These are phyloP conservation scores for Aleiodes alternator DNA, from an alignment of 2,888 invertebrate genomes.

Conservation along the genomic window DNA sequence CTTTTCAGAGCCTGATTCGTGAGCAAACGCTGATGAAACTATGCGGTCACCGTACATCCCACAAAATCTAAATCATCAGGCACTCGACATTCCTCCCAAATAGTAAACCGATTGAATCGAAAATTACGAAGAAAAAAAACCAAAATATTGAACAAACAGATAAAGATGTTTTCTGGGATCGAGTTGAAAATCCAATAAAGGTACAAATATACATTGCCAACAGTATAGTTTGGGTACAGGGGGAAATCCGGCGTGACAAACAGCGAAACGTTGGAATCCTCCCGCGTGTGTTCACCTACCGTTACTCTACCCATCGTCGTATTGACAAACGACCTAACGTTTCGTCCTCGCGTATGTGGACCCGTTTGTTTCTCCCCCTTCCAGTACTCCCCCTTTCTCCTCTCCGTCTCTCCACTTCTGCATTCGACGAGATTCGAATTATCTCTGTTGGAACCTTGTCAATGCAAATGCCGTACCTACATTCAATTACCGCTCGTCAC, in stretches of 20 bases:
- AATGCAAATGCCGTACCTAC: slow-evolving; percentile 74
- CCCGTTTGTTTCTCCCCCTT: slow-evolving; percentile 45
- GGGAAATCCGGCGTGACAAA: slow-evolving; percentile 61
- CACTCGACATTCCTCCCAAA: not conserved
- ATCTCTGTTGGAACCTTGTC: slow-evolving; percentile 74
- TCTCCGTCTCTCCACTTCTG: slow-evolving; percentile 56
- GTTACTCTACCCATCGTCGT: slow-evolving; percentile 68
- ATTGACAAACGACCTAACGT: slow-evolving; percentile 75
- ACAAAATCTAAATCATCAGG: not conserved
- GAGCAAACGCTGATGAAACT: too few species aligned
- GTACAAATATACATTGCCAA: slow-evolving; percentile 27
- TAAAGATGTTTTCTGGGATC: not conserved
- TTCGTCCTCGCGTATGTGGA: slow-evolving; percentile 44
- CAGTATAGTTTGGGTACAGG: slow-evolving; percentile 13
- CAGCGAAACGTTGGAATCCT: slow-evolving; percentile 55
- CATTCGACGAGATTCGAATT: slow-evolving; percentile 75
- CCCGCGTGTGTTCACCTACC: slow-evolving; percentile 33
- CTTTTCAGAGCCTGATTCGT: too few species aligned
- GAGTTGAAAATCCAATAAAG: slow-evolving; percentile 26
- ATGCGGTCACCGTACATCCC: not conserved
- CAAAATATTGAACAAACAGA: slow-evolving; percentile 11
- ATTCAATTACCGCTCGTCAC: slow-evolving; percentile 75
- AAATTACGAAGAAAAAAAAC: not conserved
- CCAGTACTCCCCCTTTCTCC: slow-evolving; percentile 33
- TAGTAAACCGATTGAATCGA: not conserved